phyloP scores from a whole-genome alignment of 2,797 vertebrate genomes.

The Psittacula derbiana region DNA sequence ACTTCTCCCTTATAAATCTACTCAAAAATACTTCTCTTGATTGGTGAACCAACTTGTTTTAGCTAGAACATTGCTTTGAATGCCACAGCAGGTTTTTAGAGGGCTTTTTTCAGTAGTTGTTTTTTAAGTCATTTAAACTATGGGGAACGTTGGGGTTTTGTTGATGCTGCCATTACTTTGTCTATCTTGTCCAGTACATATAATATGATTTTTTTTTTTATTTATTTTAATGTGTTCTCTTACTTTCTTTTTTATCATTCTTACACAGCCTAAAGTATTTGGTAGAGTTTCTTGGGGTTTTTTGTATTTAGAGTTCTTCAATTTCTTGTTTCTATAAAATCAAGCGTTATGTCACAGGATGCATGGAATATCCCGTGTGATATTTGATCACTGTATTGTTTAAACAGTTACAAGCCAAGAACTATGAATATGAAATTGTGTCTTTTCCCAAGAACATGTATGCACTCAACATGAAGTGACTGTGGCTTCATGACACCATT shows the following conservation, averaged over 20 bases:
- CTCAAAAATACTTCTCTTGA: not conserved
- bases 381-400: not conserved
- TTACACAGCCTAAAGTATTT: not conserved
- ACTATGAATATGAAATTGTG: not conserved
- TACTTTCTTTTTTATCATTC: not conserved
- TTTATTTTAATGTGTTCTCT: not conserved
- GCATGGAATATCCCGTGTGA: accelerated
- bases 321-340: not conserved
- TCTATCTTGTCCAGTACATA: not conserved
- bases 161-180: not conserved
- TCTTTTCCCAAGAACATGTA: not conserved
- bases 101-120: not conserved
- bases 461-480: not conserved
- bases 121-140: not conserved
- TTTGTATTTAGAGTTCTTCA: not conserved
- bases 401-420: not conserved
- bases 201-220: not conserved
- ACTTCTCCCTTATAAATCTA: not conserved
- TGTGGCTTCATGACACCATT: not conserved
- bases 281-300: not conserved
- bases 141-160: not conserved
- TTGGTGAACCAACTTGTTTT: not conserved
- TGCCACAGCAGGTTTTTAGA: not conserved
- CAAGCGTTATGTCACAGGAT: not conserved
- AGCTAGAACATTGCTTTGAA: not conserved